Evolutionary conservation across 1,140 invertebrate species (phyloP).

Genomic region (Hylaeus volcanicus): DNA sequence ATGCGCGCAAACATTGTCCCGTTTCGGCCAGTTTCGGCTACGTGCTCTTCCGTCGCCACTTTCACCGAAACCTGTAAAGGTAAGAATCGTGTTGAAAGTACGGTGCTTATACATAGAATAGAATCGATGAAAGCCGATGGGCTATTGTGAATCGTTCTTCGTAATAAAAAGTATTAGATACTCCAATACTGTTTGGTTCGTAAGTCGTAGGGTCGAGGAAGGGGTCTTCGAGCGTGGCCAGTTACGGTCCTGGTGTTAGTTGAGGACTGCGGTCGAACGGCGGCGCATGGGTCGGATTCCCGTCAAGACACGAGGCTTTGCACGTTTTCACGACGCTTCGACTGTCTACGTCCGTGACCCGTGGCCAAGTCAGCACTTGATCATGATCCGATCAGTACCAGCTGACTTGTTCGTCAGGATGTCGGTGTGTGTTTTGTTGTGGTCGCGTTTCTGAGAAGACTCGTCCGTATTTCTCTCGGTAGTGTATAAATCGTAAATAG

Average conservation of each 20-base stretch:
- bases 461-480: background rate
- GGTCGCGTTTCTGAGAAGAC: slow-evolving; percentile 12
- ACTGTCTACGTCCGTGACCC: slow-evolving; percentile 17
- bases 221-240: background rate
- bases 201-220: too few species aligned
- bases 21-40: too few species aligned
- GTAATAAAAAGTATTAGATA: too few species aligned
- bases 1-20: too few species aligned
- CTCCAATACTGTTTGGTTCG: too few species aligned
- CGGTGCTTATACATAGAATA: too few species aligned
- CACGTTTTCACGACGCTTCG: slow-evolving; percentile 4
- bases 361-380: slow-evolving; percentile 34
- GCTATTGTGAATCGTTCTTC: too few species aligned
- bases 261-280: slow-evolving; percentile 20
- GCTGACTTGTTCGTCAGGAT: slow-evolving; percentile 65
- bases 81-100: background rate
- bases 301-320: background rate
- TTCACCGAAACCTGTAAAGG: background rate
- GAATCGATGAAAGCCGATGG: too few species aligned
- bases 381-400: slow-evolving; percentile 58
- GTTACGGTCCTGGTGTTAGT: slow-evolving; percentile 32
- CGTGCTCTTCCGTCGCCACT: too few species aligned
- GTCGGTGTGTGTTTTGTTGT: slow-evolving; percentile 18
- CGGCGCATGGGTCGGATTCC: slow-evolving; percentile 44
- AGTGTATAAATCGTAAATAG: background rate